These are phyloP conservation scores for Polia nebulosa DNA, from an alignment of 2,888 invertebrate genomes.

Conservation along the genomic window DNA sequence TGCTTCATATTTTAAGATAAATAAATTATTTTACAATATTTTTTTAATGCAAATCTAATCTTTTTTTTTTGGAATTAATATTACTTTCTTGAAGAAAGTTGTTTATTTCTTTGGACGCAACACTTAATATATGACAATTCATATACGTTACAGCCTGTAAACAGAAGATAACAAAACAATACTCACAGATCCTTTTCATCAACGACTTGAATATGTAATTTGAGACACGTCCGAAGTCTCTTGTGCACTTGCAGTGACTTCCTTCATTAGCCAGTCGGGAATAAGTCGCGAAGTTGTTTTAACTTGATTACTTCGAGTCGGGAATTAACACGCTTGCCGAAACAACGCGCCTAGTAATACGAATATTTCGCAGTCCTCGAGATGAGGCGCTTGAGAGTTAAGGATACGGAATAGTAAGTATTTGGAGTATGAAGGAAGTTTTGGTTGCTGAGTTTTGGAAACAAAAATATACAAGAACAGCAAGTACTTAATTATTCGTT, in stretches of 20 bases:
- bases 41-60: too few species aligned
- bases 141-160: too few species aligned
- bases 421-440: slow-evolving; percentile 28
- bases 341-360: slow-evolving; percentile 65
- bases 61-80: too few species aligned
- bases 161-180: slow-evolving; percentile 37
- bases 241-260: slow-evolving; percentile 78
- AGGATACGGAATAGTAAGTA: slow-evolving; percentile 17
- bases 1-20: too few species aligned
- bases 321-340: slow-evolving; percentile 64
- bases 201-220: slow-evolving; percentile 73
- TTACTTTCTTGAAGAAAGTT: too few species aligned
- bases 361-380: slow-evolving; percentile 49
- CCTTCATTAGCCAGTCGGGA: slow-evolving; percentile 81
- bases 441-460: slow-evolving; percentile 2
- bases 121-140: too few species aligned
- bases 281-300: slow-evolving; percentile 79
- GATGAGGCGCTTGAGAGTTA: slow-evolving; percentile 45
- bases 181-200: slow-evolving; percentile 43
- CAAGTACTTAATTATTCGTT: not conserved
- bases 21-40: too few species aligned
- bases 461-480: not conserved
- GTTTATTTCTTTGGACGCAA: too few species aligned
- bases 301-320: slow-evolving; percentile 67
- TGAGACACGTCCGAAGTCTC: slow-evolving; percentile 74